A percentile compares a stretch with the other conserved stretches of the same genome.
Evolutionary conservation across 2,113 vertebrate genomes (phyloP).

Genomic region (Peromyscus leucopus): DNA sequence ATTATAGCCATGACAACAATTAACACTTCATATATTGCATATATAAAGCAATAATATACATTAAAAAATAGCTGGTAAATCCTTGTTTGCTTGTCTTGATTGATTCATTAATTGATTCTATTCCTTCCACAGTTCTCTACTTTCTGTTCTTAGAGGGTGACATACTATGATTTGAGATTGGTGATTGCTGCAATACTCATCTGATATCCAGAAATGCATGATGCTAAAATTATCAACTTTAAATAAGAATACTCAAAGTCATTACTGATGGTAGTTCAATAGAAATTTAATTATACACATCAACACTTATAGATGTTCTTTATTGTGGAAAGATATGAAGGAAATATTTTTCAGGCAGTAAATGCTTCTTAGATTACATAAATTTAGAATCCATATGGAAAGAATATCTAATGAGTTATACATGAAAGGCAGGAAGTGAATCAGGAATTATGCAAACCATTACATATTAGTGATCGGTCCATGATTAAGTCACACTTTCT

Average conservation of each 20-base stretch:
- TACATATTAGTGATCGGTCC: constrained; percentile 69
- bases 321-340: constrained; percentile 50
- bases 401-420: constrained; percentile 55
- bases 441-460: constrained; percentile 71
- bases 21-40: not conserved
- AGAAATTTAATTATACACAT: constrained; percentile 70
- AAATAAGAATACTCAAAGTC: constrained; percentile 40
- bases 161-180: not conserved
- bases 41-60: not conserved
- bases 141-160: not conserved
- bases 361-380: constrained; percentile 73
- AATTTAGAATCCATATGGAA: constrained; percentile 74
- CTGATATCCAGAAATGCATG: not conserved
- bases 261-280: constrained; percentile 60
- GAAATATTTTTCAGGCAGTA: constrained; percentile 46
- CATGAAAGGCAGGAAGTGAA: constrained; percentile 72
- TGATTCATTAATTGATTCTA: not conserved
- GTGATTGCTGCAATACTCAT: not conserved
- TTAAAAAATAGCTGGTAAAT: not conserved
- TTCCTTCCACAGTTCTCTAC: not conserved
- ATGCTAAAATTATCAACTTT: constrained; percentile 47
- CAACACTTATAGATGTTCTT: constrained; percentile 52
- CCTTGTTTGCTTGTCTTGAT: not conserved
- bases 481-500: constrained; percentile 66
- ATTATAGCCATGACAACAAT: not conserved